These are phyloP conservation scores for Perodicticus potto DNA, from an alignment of 2,797 vertebrate species.

Conservation along the genomic window DNA sequence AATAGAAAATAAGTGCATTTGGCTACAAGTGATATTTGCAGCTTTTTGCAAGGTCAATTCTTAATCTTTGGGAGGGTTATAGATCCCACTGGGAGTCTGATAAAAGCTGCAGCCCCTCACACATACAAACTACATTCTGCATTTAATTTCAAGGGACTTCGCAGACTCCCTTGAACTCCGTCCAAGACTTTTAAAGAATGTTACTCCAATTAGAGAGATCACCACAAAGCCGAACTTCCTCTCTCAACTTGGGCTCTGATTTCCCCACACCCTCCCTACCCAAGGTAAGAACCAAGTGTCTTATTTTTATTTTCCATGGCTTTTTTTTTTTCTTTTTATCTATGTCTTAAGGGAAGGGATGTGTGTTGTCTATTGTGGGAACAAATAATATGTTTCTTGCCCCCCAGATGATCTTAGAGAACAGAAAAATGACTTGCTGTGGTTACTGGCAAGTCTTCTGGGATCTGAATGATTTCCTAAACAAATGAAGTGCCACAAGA, in stretches of 20 bases:
- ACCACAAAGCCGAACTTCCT: background rate
- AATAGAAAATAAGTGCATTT: background rate
- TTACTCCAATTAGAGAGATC: background rate
- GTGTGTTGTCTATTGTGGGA: background rate
- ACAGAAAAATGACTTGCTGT: background rate
- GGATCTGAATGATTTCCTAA: background rate
- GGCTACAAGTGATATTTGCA: background rate
- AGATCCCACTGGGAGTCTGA: background rate
- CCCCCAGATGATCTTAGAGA: background rate
- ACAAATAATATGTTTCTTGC: background rate
- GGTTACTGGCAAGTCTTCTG: background rate
- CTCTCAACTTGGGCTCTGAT: background rate
- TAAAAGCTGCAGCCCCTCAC: background rate
- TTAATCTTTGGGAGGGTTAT: background rate
- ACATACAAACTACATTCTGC: background rate
- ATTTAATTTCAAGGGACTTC: background rate
- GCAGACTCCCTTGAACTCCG: background rate
- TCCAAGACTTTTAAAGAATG: background rate
- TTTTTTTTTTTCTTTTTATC: background rate
- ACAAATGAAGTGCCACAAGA: fast-evolving
- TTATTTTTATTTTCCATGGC: background rate
- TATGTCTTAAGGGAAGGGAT: background rate
- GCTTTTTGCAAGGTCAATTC: background rate
- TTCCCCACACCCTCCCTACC: background rate
- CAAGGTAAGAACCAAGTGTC: background rate